phyloP scores from a whole-genome alignment of 2,888 invertebrate species.

The Tineola bisselliella region DNA sequence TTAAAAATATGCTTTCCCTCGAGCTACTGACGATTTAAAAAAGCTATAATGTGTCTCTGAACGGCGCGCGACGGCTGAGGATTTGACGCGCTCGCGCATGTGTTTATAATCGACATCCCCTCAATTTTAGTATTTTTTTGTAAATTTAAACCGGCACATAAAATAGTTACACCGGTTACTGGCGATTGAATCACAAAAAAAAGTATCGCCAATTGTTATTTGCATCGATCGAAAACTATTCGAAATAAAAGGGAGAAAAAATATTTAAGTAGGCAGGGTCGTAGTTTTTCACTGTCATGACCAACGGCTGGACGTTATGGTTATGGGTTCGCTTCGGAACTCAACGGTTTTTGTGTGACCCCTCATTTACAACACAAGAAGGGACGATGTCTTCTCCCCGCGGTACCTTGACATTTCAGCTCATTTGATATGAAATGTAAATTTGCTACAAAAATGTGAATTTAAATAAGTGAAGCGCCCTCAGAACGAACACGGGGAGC shows the following conservation, averaged over 20 bases:
- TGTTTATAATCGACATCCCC: slow-evolving; percentile 58
- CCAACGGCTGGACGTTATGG: slow-evolving; percentile 53
- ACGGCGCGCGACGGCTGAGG: slow-evolving; percentile 63
- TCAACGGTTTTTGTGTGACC: slow-evolving; percentile 68
- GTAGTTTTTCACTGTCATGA: slow-evolving; percentile 48
- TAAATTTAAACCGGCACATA: slow-evolving; percentile 46
- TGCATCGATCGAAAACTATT: slow-evolving; percentile 33
- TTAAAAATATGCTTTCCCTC: slow-evolving; percentile 57
- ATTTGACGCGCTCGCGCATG: slow-evolving; percentile 68
- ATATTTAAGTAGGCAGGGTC: slow-evolving; percentile 31
- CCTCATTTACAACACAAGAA: slow-evolving; percentile 63
- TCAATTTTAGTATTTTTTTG: slow-evolving; percentile 53
- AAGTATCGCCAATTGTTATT: slow-evolving; percentile 47
- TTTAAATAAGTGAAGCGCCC: slow-evolving; percentile 63
- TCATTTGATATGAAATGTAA: slow-evolving; percentile 59
- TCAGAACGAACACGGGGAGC: slow-evolving; percentile 26
- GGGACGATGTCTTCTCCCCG: slow-evolving; percentile 44
- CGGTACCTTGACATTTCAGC: slow-evolving; percentile 52
- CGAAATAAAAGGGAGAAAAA: slow-evolving; percentile 42
- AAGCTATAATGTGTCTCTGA: slow-evolving; percentile 56
- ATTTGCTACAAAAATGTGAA: slow-evolving; percentile 63
- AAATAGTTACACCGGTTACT: slow-evolving; percentile 41
- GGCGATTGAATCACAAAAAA: slow-evolving; percentile 39
- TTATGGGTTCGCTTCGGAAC: slow-evolving; percentile 43
- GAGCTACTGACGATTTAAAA: slow-evolving; percentile 53